Evolutionary conservation across 2,113 vertebrate genomes (phyloP), one percentile per base, ranked within the genome.

Genomic region (Mixornis gularis): DNA sequence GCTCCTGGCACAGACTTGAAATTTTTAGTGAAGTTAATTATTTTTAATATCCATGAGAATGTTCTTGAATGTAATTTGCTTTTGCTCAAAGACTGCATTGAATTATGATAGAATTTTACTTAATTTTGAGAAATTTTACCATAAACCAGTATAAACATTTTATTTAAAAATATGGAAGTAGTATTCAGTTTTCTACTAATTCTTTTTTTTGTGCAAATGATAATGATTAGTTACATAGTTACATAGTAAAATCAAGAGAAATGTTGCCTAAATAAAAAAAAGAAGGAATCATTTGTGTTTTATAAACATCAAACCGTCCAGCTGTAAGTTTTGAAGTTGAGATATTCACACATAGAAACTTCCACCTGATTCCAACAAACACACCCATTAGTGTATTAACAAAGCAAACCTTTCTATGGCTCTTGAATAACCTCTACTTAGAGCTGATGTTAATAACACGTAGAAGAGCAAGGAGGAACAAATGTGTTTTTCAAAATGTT

Each of bases 1-100:
- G 78, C 85, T 94, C n/a, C 93, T 95, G 94, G 83, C 55, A 79
- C 10, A 13, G 93, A 95, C 63, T 74, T 93, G 87, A 93, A 90
- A 73, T 82, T 79, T 93, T 84, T 38, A 79, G 87, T 46, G 72
- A 87, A 7, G 12, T 55, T 38, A 90, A 84, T 77, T 92, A 65
- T 86, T 94, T 97, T 95, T 58, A 43, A 87, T 63, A 82, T 59
- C 63, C 73, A 13, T 58, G 79, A 85, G 88, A 96, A 76, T 68
- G 88, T 58, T 64, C 81, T 78, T 56, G 68, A 76, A 77, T 81
- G 40, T 79, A 74, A 93, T 78, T 62, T 89, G 52, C 22, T 79
- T 79, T 40, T 92, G 49, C 46, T 94, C 24, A 51, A 44, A 92
- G 38, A 29, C 41, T 83, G 40, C 44, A 44, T 21, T 84, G 72